phyloP scores from a whole-genome alignment of 2,113 vertebrate genomes.

The Gambusia holbrooki region DNA sequence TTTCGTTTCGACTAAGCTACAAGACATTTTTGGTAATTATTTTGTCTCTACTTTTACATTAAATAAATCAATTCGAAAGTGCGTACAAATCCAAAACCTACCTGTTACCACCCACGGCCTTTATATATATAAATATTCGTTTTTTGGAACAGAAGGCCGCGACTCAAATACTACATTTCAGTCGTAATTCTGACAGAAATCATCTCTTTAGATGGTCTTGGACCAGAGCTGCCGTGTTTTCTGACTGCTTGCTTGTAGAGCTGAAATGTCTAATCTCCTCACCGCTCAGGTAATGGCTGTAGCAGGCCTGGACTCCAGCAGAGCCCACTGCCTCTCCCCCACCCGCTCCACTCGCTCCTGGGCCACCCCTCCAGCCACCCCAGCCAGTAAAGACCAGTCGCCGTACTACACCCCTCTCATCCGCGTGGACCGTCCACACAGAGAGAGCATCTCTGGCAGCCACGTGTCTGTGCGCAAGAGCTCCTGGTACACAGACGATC shows the following conservation, averaged over 20 bases:
- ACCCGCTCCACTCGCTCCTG: conserved; percentile 94
- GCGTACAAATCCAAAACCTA: too few relatives aligned
- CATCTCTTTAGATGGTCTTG: not conserved
- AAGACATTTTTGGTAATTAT: too few relatives aligned
- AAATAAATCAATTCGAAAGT: too few relatives aligned
- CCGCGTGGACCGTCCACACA: conserved; percentile 89
- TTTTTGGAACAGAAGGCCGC: too few relatives aligned
- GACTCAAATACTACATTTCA: not conserved
- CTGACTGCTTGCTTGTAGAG: not conserved
- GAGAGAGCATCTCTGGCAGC: conserved; percentile 86
- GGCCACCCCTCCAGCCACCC: conserved; percentile 95
- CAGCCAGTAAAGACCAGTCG: conserved; percentile 86
- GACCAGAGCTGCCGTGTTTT: not conserved
- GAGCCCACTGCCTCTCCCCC: conserved; percentile 92
- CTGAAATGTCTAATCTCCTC: not conserved
- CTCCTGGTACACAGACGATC: conserved; percentile 98
- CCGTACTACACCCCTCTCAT: conserved; percentile 94
- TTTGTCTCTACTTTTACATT: too few relatives aligned
- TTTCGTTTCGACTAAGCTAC: too few relatives aligned
- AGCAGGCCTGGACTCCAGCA: conserved; percentile 94
- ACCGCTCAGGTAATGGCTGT: conserved; percentile 93
- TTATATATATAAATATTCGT: too few relatives aligned
- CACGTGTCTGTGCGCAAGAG: conserved; percentile 90
- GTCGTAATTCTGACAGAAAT: conserved; percentile 1
- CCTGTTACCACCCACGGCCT: too few relatives aligned